Conservation (phyloP, 2,888 invertebrate genomes). For the Sinelater perroti region DNA sequence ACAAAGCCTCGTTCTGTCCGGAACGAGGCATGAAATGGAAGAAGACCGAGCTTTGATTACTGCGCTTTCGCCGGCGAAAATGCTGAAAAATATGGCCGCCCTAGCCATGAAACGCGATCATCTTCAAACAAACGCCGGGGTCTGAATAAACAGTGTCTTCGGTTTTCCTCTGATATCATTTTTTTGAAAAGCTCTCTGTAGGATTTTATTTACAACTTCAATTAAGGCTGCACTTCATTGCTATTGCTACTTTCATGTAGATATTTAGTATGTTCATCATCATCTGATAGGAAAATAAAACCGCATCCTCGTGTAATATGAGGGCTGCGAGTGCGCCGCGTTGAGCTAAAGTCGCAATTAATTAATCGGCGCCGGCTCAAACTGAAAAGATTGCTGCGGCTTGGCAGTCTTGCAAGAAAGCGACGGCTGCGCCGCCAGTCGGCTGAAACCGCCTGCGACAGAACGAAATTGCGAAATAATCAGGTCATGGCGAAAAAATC, state of each 20-base stretch:
- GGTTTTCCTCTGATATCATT: too few relatives aligned
- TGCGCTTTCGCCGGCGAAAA: conserved; percentile 35
- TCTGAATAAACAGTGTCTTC: too few relatives aligned
- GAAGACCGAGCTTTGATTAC: conserved; percentile 39
- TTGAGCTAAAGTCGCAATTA: too few relatives aligned
- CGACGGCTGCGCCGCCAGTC: conserved; percentile 38
- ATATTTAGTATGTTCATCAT: too few relatives aligned
- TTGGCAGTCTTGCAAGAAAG: too few relatives aligned
- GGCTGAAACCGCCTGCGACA: conserved; percentile 20
- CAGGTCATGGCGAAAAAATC: conserved; percentile 47
- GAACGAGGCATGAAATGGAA: conserved; percentile 34
- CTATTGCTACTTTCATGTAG: too few relatives aligned
- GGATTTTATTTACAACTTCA: too few relatives aligned
- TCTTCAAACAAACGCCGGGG: neutral
- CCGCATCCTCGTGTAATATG: conserved; percentile 14
- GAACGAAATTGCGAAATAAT: conserved; percentile 40
- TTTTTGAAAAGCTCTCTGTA: too few relatives aligned
- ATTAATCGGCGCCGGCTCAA: too few relatives aligned
- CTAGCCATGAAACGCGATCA: conserved; percentile 3
- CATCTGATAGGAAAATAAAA: conserved; percentile 6
- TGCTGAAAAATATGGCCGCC: conserved; percentile 24
- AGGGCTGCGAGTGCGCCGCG: conserved; percentile 17
- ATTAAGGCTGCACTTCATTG: too few relatives aligned
- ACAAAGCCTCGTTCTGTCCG: conserved; percentile 32
- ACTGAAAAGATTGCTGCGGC: too few relatives aligned